Evolutionary conservation across 2,113 vertebrate genomes (phyloP).

Genomic region (Machaerirhynchus nigripectus): DNA sequence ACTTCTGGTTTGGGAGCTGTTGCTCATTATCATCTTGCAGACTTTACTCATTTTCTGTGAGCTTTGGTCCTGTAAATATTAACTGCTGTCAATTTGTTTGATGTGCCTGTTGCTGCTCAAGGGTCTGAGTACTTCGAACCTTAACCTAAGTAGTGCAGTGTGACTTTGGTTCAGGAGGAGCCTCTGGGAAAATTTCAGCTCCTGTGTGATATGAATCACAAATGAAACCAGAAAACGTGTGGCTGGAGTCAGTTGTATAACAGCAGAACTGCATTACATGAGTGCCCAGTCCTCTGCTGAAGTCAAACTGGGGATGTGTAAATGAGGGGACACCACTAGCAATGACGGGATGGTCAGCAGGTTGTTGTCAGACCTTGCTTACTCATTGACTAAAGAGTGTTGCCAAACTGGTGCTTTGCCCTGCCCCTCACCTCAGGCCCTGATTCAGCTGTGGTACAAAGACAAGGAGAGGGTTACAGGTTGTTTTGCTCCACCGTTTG

Average conservation of each 20-base stretch:
- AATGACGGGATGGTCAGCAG: accelerated
- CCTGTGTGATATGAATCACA: not conserved
- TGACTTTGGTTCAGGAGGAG: not conserved
- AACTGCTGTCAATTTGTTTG: not conserved
- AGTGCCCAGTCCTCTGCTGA: not conserved
- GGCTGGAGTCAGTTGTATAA: not conserved
- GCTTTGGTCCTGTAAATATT: slow-evolving; percentile 41
- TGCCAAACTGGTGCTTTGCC: not conserved
- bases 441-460: not conserved
- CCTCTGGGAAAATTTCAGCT: not conserved
- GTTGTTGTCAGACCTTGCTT: not conserved
- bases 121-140: not conserved
- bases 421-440: not conserved
- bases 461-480: not conserved
- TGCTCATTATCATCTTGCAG: not conserved
- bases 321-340: not conserved
- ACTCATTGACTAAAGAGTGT: not conserved
- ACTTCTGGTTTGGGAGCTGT: not conserved
- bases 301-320: not conserved
- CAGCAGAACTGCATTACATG: not conserved
- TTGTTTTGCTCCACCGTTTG: not conserved
- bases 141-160: not conserved
- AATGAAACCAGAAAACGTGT: not conserved
- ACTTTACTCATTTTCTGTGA: not conserved
- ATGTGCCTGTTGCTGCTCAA: not conserved